phyloP scores from a whole-genome alignment of 2,888 invertebrate genomes.

The Drosophila limbata region DNA sequence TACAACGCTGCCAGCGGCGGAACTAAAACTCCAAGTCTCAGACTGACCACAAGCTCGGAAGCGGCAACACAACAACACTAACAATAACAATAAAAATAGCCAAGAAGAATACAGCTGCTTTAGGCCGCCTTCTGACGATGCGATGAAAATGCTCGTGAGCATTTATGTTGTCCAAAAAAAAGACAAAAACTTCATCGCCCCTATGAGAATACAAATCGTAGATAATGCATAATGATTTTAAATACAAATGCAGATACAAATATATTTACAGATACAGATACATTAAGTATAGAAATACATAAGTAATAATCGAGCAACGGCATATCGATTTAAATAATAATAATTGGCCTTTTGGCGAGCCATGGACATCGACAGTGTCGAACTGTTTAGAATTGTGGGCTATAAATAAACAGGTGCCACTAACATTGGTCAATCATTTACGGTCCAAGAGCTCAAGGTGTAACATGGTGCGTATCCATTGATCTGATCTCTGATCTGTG shows the following conservation, averaged over 20 bases:
- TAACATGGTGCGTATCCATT: slow-evolving; percentile 61
- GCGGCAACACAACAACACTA: slow-evolving; percentile 31
- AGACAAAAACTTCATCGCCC: slow-evolving; percentile 18
- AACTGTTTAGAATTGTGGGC: slow-evolving; percentile 69
- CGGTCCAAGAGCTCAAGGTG: slow-evolving; percentile 70
- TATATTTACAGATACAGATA: slow-evolving; percentile 22
- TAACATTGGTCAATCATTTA: slow-evolving; percentile 63
- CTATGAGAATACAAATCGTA: slow-evolving; percentile 30
- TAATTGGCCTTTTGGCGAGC: slow-evolving; percentile 72
- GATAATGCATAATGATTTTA: slow-evolving; percentile 44
- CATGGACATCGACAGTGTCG: slow-evolving; percentile 69
- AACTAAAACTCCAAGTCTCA: slow-evolving; percentile 45
- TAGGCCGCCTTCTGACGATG: slow-evolving; percentile 55
- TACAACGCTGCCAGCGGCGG: slow-evolving; percentile 67
- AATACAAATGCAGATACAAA: slow-evolving; percentile 26
- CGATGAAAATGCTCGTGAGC: slow-evolving; percentile 59
- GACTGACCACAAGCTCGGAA: slow-evolving; percentile 53
- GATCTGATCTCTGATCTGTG: slow-evolving; percentile 14
- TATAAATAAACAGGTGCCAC: slow-evolving; percentile 71
- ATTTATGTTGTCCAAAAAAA: slow-evolving; percentile 36
- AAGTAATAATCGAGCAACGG: slow-evolving; percentile 36
- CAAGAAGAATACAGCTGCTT: slow-evolving; percentile 43
- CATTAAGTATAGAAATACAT: slow-evolving; percentile 21
- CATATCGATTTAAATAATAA: slow-evolving; percentile 78
- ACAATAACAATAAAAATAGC: slow-evolving; percentile 20